Base-by-base conservation (phyloP, 2,888 invertebrate genomes). In the Lithophane semibrunnea region DNA sequence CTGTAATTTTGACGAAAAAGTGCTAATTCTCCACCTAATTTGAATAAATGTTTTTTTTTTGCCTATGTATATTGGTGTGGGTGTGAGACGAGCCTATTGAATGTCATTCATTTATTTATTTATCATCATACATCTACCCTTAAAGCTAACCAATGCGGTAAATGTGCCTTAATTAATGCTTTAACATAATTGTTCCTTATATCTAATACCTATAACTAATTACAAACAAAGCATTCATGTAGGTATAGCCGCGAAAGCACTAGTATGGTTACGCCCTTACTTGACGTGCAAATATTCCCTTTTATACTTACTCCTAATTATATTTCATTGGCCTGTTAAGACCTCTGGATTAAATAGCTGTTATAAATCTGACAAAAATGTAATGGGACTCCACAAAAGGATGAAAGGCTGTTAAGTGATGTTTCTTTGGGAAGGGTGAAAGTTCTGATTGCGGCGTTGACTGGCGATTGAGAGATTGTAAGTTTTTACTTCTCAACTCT, bases 241-340 rank as follows among this genome's bases (percentile, higher is more conserved):
- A 24, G 7, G 18, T 9, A 18, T 49, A 47, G 58, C 47, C 58
- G 7, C 49, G 7, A 24, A 37, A 63, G 18, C 42, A n/a, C 44
- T 37, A n/a, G n/a, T 75, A 29, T 73, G 69, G 0, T 2, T 58
- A 29, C 29, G 1, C 58, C 76, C 49, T 83, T 75, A 68, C 21
- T 47, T 66, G 29, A 67, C 80, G 80, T 82, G 78, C n/a, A 82
- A 84, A 88, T 82, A 80, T 86, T 77, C 70, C 67, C 70, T 72
- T 72, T 79, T 75, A 86, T 72, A 64, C 24, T 73, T 65, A 68
- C 42, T 75, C 58, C 77, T 83, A 86, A 83, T 83, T 88, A 86
- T 83, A 83, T 88, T 86, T 84, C 78, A 86, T 86, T 83, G 69
- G 81, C 65, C 76, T 78, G 75, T 86, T 80, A 86, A 77, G 64